phyloP scores from a whole-genome alignment of 37 sponge, comb jelly and placozoan genomes.

The Ephydatia muelleri region DNA sequence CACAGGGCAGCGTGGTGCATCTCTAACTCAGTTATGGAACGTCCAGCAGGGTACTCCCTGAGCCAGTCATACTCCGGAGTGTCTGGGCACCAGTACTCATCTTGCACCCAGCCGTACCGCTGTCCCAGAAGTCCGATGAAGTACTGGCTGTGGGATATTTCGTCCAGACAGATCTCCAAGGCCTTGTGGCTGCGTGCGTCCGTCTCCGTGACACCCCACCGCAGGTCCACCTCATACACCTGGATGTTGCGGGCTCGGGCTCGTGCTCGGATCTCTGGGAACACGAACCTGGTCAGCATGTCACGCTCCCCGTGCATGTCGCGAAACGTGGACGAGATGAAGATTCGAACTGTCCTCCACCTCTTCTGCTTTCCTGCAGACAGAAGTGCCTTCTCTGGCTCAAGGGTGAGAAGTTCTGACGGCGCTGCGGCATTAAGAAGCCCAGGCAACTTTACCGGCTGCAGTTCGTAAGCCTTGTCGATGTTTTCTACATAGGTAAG shows the following conservation, averaged over 20 bases:
- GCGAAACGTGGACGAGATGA: constrained; percentile 96
- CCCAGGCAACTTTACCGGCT: constrained; percentile 44
- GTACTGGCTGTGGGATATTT: constrained; percentile 85
- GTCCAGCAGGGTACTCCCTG: constrained; percentile 56
- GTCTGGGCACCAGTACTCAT: constrained; percentile 64
- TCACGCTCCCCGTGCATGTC: constrained; percentile 98
- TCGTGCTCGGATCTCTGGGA: constrained; percentile 89
- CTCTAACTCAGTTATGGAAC: constrained; percentile 96
- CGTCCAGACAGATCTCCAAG: constrained; percentile 88
- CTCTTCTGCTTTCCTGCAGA: constrained; percentile 31
- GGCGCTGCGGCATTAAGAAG: constrained; percentile 17
- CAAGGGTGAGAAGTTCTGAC: constrained; percentile 14
- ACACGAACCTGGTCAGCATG: constrained; percentile 88
- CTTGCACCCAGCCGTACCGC: constrained; percentile 94
- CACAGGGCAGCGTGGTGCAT: constrained; percentile 80
- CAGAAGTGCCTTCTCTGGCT: constrained; percentile 45
- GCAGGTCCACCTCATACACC: constrained; percentile 93
- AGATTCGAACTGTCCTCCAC: constrained; percentile 91
- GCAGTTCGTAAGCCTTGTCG: constrained; percentile 86
- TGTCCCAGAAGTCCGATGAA: constrained; percentile 92
- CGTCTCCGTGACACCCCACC: constrained; percentile 98
- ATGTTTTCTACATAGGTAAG: constrained; percentile 92
- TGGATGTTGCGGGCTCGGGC: constrained; percentile 65
- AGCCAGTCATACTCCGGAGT: constrained; percentile 92
- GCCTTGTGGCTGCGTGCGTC: constrained; percentile 78